Conservation (phyloP, 2,797 vertebrate species). For the Poeciliopsis paucimaculata region DNA sequence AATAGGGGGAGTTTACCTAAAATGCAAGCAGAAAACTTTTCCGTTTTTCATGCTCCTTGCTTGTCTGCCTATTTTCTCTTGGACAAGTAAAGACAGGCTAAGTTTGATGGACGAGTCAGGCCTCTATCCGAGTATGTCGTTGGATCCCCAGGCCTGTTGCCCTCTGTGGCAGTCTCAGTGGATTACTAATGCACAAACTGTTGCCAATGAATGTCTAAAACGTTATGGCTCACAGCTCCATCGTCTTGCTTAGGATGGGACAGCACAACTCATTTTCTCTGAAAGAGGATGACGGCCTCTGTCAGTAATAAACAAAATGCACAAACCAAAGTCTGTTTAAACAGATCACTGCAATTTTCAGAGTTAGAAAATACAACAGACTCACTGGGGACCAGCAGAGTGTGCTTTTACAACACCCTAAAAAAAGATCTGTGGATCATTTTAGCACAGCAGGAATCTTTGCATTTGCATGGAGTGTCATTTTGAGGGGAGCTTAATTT, state of each 20-base stretch:
- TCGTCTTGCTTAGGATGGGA: conserved; percentile 45
- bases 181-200: conserved; percentile 78
- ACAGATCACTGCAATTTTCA: conserved; percentile 33
- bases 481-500: background rate
- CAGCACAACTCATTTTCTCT: conserved; percentile 63
- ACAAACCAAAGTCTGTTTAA: conserved; percentile 43
- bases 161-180: conserved; percentile 55
- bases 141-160: conserved; percentile 57
- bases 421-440: background rate
- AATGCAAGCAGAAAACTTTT: conserved; percentile 5
- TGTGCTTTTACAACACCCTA: conserved; percentile 12
- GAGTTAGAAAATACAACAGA: conserved; percentile 13
- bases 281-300: conserved; percentile 57
- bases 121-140: conserved; percentile 49
- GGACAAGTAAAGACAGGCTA: conserved; percentile 15
- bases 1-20: background rate
- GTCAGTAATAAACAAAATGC: conserved; percentile 59
- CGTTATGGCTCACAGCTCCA: conserved; percentile 62
- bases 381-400: conserved; percentile 3
- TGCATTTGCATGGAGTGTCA: conserved; percentile 1
- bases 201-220: conserved; percentile 63
- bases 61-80: conserved; percentile 23
- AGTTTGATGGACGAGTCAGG: conserved; percentile 31
- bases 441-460: conserved; percentile 2
- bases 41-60: conserved; percentile 3